Percentiles rank a stretch among this genome's conserved stretches.
phyloP scores from a whole-genome alignment of 2,888 invertebrate species.

The Drosophila rubida region DNA sequence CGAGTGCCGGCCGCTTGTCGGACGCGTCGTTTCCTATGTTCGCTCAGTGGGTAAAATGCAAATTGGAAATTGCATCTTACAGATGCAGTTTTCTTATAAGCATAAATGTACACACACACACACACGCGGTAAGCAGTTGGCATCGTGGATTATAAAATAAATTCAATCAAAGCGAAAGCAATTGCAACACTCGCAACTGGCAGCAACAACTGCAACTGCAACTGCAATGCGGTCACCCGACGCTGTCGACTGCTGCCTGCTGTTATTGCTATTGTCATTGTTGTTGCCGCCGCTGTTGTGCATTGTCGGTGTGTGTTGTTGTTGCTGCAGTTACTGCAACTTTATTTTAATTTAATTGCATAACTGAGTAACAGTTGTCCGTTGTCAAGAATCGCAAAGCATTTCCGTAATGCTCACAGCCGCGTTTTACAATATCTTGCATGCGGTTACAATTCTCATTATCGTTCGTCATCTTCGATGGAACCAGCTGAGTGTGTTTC shows the following conservation, averaged over 20 bases:
- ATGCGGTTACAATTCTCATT: slow-evolving; percentile 12
- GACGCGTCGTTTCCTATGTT: slow-evolving; percentile 70
- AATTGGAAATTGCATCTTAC: slow-evolving; percentile 75
- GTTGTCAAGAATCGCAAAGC: slow-evolving; percentile 72
- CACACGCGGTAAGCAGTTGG: slow-evolving; percentile 55
- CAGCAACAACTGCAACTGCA: slow-evolving; percentile 42
- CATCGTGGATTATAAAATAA: slow-evolving; percentile 77
- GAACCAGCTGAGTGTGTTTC: not conserved
- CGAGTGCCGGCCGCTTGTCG: slow-evolving; percentile 44
- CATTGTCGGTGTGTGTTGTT: slow-evolving; percentile 29
- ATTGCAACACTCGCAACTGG: slow-evolving; percentile 69
- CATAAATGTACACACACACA: slow-evolving; percentile 45
- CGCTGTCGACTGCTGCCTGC: slow-evolving; percentile 38
- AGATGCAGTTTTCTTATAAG: slow-evolving; percentile 51
- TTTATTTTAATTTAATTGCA: slow-evolving; percentile 76
- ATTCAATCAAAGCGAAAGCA: slow-evolving; percentile 80
- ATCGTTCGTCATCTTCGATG: not conserved
- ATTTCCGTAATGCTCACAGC: slow-evolving; percentile 62
- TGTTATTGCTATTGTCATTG: slow-evolving; percentile 40
- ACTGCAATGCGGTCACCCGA: slow-evolving; percentile 59
- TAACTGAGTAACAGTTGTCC: slow-evolving; percentile 71
- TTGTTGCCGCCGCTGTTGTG: slow-evolving; percentile 38
- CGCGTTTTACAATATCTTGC: slow-evolving; percentile 1
- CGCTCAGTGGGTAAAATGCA: slow-evolving; percentile 58
- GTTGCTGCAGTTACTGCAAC: slow-evolving; percentile 45